Evolutionary conservation across 2,113 vertebrate genomes (phyloP).

Genomic region (Seriola quinqueradiata): DNA sequence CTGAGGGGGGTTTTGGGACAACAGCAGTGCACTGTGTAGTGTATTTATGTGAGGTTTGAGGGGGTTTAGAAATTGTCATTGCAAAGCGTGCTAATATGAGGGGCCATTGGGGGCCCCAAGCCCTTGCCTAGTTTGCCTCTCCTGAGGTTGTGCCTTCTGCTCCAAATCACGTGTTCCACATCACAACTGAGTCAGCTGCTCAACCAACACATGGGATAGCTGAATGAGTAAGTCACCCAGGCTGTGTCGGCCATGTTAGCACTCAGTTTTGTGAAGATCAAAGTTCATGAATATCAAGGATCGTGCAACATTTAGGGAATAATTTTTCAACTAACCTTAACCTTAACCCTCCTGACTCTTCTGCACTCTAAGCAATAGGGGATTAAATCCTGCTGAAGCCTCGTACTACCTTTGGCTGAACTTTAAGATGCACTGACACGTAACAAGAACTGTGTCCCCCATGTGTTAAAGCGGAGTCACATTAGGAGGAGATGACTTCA

Average conservation of each 20-base stretch:
- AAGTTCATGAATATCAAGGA: background rate
- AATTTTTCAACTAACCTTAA: background rate
- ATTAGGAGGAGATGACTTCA: background rate
- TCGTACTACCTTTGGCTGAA: too few species aligned
- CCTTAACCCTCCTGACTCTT: background rate
- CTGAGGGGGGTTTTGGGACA: too few species aligned
- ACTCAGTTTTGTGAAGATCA: background rate
- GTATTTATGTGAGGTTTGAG: too few species aligned
- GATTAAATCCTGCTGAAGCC: background rate
- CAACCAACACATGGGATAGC: too few species aligned
- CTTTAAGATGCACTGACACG: background rate
- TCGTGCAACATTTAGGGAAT: background rate
- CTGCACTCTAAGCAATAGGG: background rate
- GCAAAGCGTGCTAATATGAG: too few species aligned
- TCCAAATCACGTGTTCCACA: background rate
- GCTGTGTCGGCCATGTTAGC: background rate
- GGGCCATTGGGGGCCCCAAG: too few species aligned
- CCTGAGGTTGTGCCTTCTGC: too few species aligned
- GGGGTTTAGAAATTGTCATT: too few species aligned
- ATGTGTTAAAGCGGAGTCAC: background rate
- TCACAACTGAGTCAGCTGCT: background rate
- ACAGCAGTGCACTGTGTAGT: too few species aligned
- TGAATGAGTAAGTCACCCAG: background rate
- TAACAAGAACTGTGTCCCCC: background rate
- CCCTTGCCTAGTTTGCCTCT: too few species aligned